These are phyloP conservation scores for Dione juno DNA, from an alignment of 2,888 invertebrate species.

Conservation along the genomic window DNA sequence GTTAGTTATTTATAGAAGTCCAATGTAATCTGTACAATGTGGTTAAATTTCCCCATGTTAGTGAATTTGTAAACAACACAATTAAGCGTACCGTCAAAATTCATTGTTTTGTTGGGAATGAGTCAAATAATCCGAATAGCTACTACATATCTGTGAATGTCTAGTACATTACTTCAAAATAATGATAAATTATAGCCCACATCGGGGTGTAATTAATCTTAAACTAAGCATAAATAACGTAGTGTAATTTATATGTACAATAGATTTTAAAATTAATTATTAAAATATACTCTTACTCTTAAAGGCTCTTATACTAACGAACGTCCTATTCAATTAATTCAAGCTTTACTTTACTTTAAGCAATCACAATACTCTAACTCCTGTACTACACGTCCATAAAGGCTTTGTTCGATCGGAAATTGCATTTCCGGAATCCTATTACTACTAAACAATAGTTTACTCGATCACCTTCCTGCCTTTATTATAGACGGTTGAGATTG, in stretches of 20 bases:
- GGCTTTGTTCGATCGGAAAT: constrained; percentile 67
- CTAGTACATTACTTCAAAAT: not conserved
- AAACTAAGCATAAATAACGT: no score
- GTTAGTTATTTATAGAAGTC: constrained; percentile 17
- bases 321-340: not conserved
- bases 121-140: constrained; percentile 46
- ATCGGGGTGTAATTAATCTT: no score
- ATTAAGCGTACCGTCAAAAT: constrained; percentile 42
- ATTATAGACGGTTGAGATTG: constrained; percentile 23
- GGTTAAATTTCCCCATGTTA: constrained; percentile 30
- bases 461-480: constrained; percentile 54
- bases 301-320: no score
- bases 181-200: not conserved
- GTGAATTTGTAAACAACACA: constrained; percentile 43
- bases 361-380: constrained; percentile 62
- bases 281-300: not conserved
- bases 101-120: constrained; percentile 35
- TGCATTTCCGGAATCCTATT: constrained; percentile 69
- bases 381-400: constrained; percentile 63
- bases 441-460: constrained; percentile 54
- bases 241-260: no score
- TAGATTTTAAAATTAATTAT: not conserved
- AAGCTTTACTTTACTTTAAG: not conserved
- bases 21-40: constrained; percentile 29
- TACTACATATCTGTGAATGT: constrained; percentile 36